Percentiles rank a stretch among this genome's conserved stretches.
Evolutionary conservation across 2,113 vertebrate species (phyloP).

Genomic region (Tragelaphus buxtoni): DNA sequence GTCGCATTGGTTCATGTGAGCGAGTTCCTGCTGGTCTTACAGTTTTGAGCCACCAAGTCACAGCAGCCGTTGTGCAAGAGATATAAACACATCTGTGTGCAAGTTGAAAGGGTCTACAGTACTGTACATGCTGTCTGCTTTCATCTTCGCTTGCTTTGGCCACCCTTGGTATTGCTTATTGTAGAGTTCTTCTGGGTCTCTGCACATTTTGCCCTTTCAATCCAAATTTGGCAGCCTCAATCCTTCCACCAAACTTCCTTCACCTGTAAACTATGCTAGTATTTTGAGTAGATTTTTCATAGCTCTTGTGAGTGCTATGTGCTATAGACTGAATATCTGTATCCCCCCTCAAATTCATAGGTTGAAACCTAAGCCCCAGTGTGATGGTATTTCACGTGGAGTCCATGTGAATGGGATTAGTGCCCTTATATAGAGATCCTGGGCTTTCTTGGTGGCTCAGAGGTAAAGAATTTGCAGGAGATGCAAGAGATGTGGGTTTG

Average conservation of each 20-base stretch:
- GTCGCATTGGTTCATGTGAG: not conserved
- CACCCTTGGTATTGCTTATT: not conserved
- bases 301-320: not conserved
- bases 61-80: not conserved
- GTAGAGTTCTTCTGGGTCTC: not conserved
- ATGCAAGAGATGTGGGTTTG: not conserved
- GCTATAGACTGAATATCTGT: not conserved
- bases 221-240: not conserved
- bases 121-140: accelerated
- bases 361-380: not conserved
- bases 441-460: not conserved
- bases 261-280: not conserved
- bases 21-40: not conserved
- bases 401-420: not conserved
- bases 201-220: not conserved
- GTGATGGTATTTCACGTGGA: not conserved
- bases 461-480: not conserved
- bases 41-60: not conserved
- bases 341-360: not conserved
- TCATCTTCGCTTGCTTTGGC: not conserved
- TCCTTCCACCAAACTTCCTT: not conserved
- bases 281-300: not conserved
- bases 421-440: not conserved
- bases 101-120: not conserved
- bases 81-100: not conserved